phyloP scores from a whole-genome alignment of 2,113 vertebrate species.

The Gnathonemus longibarbis region DNA sequence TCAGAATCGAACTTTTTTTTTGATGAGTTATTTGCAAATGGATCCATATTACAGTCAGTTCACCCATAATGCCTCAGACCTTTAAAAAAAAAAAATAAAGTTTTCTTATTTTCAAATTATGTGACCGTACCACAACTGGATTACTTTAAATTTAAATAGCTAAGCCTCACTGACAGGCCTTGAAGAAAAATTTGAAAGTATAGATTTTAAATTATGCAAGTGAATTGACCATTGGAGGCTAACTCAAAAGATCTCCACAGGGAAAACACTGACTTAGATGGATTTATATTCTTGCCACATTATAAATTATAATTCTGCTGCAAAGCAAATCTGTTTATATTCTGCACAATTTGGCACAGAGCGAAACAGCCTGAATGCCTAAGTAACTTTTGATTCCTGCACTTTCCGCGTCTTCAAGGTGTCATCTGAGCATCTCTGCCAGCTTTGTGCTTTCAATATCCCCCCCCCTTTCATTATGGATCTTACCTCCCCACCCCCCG shows the following conservation, averaged over 20 bases:
- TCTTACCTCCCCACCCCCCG: not conserved
- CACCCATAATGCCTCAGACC: not conserved
- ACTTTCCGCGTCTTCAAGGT: not conserved
- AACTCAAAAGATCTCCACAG: not conserved
- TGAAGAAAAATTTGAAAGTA: conserved; percentile 2
- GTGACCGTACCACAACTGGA: not conserved
- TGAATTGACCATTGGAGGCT: conserved; percentile 6
- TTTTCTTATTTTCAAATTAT: not conserved
- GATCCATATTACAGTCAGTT: not conserved
- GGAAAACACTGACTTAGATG: conserved; percentile 3
- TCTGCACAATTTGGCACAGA: conserved; percentile 65
- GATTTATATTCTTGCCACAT: not conserved
- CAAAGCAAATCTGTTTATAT: conserved; percentile 61
- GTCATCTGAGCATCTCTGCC: not conserved
- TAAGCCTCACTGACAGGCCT: not conserved
- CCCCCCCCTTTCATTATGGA: not conserved
- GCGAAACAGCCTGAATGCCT: conserved; percentile 54
- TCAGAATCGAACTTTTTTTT: not conserved
- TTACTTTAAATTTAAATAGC: conserved; percentile 1
- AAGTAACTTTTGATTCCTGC: conserved; percentile 48
- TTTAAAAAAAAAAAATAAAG: not conserved
- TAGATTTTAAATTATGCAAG: conserved; percentile 7
- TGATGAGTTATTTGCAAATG: not conserved
- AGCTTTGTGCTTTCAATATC: not conserved
- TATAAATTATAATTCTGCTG: conserved; percentile 37